A percentile compares a stretch with the other conserved stretches of the same genome.
These are phyloP conservation scores for Spilogale gracilis DNA, from an alignment of 2,113 vertebrate species.

Conservation along the genomic window DNA sequence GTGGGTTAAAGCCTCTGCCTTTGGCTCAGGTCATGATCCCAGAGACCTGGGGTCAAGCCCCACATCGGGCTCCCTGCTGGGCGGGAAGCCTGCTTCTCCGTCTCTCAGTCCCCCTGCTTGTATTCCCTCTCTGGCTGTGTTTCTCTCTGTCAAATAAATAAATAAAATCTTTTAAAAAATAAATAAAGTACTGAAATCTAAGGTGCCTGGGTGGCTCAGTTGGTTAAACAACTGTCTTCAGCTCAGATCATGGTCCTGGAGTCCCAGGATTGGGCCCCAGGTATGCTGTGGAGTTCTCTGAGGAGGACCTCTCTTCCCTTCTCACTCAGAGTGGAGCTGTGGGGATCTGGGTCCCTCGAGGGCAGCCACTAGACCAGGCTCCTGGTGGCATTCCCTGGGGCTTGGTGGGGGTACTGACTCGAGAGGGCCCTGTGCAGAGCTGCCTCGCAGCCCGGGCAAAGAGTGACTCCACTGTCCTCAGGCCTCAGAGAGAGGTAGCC, in stretches of 20 bases:
- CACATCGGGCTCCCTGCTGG: too few species aligned
- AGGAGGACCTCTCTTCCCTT: neutral
- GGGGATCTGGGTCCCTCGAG: neutral
- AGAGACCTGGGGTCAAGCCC: too few species aligned
- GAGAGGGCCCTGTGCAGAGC: neutral
- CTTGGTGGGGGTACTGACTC: neutral
- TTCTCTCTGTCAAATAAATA: too few species aligned
- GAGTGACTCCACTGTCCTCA: neutral
- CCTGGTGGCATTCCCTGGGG: neutral
- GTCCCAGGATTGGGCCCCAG: neutral
- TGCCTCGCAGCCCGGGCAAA: neutral
- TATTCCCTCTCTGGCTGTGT: too few species aligned
- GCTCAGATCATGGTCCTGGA: too few species aligned
- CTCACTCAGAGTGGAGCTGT: neutral
- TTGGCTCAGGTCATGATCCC: too few species aligned
- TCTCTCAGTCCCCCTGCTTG: too few species aligned
- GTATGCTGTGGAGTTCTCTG: neutral
- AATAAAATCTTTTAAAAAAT: too few species aligned
- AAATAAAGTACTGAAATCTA: neutral
- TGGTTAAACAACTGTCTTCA: too few species aligned
- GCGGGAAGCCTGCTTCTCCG: too few species aligned
- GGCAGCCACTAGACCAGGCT: neutral
- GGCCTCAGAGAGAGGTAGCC: neutral
- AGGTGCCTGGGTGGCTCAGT: too few species aligned
- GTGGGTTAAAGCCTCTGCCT: too few species aligned